These are phyloP conservation scores for Clunio marinus DNA, from an alignment of 2,888 invertebrate species.

Conservation along the genomic window DNA sequence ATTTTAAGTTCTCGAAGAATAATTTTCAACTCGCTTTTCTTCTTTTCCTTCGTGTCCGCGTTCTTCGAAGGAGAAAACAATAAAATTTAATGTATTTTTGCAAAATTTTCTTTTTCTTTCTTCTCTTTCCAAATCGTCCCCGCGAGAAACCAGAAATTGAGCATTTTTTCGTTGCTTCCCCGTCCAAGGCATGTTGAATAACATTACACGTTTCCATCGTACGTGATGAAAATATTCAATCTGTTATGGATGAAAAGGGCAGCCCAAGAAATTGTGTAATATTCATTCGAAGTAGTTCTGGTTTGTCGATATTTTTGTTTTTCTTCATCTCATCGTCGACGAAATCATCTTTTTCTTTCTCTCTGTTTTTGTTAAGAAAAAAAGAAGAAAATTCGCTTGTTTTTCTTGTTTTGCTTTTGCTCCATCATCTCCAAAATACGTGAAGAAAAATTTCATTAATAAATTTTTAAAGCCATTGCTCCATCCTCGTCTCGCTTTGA, in stretches of 20 bases:
- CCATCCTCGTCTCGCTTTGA: not conserved
- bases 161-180: not conserved
- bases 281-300: slow-evolving; percentile 1
- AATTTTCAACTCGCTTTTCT: not conserved
- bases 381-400: not conserved
- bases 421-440: not conserved
- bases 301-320: too few species aligned
- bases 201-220: slow-evolving; percentile 14
- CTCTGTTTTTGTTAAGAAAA: too few species aligned
- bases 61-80: slow-evolving; percentile 5
- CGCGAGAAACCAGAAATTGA: slow-evolving; percentile 20
- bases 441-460: slow-evolving; percentile 22
- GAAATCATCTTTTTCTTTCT: not conserved
- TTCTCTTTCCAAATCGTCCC: slow-evolving; percentile 19
- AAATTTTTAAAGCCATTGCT: slow-evolving; percentile 1
- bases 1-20: slow-evolving; percentile 1
- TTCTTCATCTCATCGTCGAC: not conserved
- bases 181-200: not conserved
- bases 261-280: slow-evolving; percentile 9
- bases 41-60: slow-evolving; percentile 11
- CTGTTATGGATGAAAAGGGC: slow-evolving; percentile 1
- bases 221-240: not conserved
- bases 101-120: slow-evolving; percentile 9
- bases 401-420: not conserved
- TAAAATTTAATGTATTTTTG: slow-evolving; percentile 27